Conservation (phyloP, 92 coral and sea anemone genomes). For the Zoanthus solanderi region DNA sequence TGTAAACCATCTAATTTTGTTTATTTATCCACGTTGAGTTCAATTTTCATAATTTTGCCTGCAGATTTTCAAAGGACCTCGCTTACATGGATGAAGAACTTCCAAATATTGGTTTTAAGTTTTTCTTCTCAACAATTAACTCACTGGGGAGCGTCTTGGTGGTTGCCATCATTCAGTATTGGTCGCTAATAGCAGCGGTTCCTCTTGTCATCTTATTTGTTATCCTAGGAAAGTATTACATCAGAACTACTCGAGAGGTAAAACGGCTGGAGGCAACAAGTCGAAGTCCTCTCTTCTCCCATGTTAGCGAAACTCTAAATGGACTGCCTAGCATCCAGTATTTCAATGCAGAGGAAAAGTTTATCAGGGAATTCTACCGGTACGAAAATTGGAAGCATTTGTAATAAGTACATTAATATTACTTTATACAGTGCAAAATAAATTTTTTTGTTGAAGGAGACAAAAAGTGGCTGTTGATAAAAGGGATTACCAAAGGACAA, state of each 20-base stretch:
- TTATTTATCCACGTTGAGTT: not conserved
- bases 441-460: too few relatives aligned
- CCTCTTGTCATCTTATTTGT: slow-evolving; percentile 39
- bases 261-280: slow-evolving; percentile 37
- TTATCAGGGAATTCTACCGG: slow-evolving; percentile 35
- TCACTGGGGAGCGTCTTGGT: slow-evolving; percentile 31
- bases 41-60: not conserved
- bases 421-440: not conserved
- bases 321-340: slow-evolving; percentile 63
- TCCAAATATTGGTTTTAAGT: slow-evolving; percentile 38
- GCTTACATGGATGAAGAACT: slow-evolving; percentile 40
- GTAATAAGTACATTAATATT: too few relatives aligned
- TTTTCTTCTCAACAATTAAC: slow-evolving; percentile 33
- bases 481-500: too few relatives aligned
- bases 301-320: slow-evolving; percentile 59
- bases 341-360: slow-evolving; percentile 53
- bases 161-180: slow-evolving; percentile 38
- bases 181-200: slow-evolving; percentile 27
- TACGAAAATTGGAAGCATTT: not conserved
- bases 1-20: not conserved
- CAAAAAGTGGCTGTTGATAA: too few relatives aligned
- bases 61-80: slow-evolving; percentile 36
- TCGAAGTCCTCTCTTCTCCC: slow-evolving; percentile 64
- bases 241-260: slow-evolving; percentile 43
- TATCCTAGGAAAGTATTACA: slow-evolving; percentile 28